Evolutionary conservation across 2,797 vertebrate species (phyloP), one percentile per base, ranked within the genome.

Genomic region (Balearica regulorum): DNA sequence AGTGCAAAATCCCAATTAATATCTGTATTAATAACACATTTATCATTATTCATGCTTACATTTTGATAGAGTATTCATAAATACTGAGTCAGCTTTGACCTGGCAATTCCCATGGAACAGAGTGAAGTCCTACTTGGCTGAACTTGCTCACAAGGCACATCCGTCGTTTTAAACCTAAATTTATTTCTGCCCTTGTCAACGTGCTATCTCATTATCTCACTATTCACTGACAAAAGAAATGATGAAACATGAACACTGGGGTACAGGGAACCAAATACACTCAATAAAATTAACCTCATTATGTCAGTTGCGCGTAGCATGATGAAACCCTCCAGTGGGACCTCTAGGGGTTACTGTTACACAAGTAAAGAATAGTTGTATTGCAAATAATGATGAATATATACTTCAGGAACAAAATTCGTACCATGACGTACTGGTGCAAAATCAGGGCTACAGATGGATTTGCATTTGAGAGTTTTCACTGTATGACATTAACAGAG

Each of bases 71-170:
- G 82, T 49, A 81, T 62, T 89, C 82, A 89, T 90, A 94, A 95
- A 93, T 58, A 85, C 61, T 96, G 95, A 96, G 91, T 96, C 94
- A 96, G 96, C 35, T 93, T 91, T 96, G 95, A 96, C 95, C 96
- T 72, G 83, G 84, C 82, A 96, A 78, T 92, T 85, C 92, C 94
- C 82, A 85, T 17, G 51, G 79, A 88, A 75, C 37, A 83, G 79
- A 77, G 37, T 43, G 87, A 95, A 79, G 89, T 71, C 75, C 69
- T 75, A 25, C 86, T 93, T 71, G 89, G 92, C 82, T 96, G 91
- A 86, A 96, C 94, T 70, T 90, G 83, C 68, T 89, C 92, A 41
- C 37, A 77, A 69, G 89, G 75, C 92, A 87, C 51, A 92, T 68
- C 44, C 3, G 0, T 87, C 5, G 0, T 78, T 91, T 77, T 61